Evolutionary conservation across 2,888 invertebrate species (phyloP).

Genomic region (Bugulina stolonifera): DNA sequence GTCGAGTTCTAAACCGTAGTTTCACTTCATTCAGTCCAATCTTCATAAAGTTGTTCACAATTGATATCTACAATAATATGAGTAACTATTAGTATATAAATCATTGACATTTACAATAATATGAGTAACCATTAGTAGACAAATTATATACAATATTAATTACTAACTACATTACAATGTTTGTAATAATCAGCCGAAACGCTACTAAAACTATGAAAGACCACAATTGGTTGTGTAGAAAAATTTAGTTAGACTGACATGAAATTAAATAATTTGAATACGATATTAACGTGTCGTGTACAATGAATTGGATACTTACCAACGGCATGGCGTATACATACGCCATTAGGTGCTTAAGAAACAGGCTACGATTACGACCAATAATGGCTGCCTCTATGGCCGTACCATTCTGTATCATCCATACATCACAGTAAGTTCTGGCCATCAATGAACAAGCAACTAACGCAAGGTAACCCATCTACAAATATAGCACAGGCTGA

Average conservation of each 20-base stretch:
- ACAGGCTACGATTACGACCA: slow-evolving; percentile 72
- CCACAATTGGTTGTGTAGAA: too few relatives aligned
- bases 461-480: slow-evolving; percentile 49
- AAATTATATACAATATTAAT: too few relatives aligned
- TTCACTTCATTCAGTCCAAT: slow-evolving; percentile 91
- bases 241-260: neutral
- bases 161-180: too few relatives aligned
- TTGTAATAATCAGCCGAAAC: too few relatives aligned
- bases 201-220: too few relatives aligned
- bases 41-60: slow-evolving; percentile 88
- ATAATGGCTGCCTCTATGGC: slow-evolving; percentile 92
- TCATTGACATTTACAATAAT: too few relatives aligned
- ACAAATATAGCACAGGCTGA: slow-evolving; percentile 30
- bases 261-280: too few relatives aligned
- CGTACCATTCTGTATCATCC: slow-evolving; percentile 93
- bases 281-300: too few relatives aligned
- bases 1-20: slow-evolving; percentile 78
- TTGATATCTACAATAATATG: too few relatives aligned
- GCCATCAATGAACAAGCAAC: slow-evolving; percentile 73
- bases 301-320: slow-evolving; percentile 61
- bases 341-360: slow-evolving; percentile 67
- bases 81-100: too few relatives aligned
- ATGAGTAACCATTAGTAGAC: too few relatives aligned
- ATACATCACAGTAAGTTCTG: slow-evolving; percentile 89
- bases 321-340: slow-evolving; percentile 81